These are phyloP conservation scores for Pyxicephalus adspersus DNA, from an alignment of 2,113 vertebrate genomes.

Conservation along the genomic window DNA sequence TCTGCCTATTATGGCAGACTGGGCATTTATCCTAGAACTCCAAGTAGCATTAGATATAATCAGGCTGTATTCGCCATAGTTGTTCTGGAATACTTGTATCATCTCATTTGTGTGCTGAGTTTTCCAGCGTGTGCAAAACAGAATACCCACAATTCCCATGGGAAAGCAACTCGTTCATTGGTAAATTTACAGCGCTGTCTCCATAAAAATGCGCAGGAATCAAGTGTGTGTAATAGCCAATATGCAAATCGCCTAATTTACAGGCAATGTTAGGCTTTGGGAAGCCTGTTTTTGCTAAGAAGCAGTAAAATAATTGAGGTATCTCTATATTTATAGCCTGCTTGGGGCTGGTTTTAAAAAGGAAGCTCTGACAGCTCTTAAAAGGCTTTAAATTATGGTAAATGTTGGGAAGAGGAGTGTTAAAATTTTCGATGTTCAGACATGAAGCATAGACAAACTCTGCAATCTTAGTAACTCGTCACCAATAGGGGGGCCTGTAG, in stretches of 20 bases:
- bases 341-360: constrained; percentile 7
- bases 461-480: too few species aligned
- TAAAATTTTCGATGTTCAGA: too few species aligned
- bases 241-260: constrained; percentile 18
- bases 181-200: constrained; percentile 12
- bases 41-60: too few species aligned
- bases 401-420: background rate
- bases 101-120: background rate
- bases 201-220: background rate
- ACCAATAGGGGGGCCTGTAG: too few species aligned
- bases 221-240: constrained; percentile 8
- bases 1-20: too few species aligned
- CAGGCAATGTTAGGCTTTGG: background rate
- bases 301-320: constrained; percentile 14
- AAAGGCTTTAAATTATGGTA: constrained; percentile 12
- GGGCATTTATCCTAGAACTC: too few species aligned
- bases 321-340: constrained; percentile 17
- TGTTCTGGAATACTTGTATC: too few species aligned
- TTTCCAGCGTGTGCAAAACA: background rate
- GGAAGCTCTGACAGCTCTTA: constrained; percentile 11
- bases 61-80: too few species aligned
- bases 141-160: background rate
- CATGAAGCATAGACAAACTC: too few species aligned
- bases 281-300: constrained; percentile 1
- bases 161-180: background rate